Percentiles rank a stretch among this genome's conserved stretches.
These are phyloP conservation scores for Fringilla coelebs DNA, from an alignment of 2,797 vertebrate genomes.

Conservation along the genomic window DNA sequence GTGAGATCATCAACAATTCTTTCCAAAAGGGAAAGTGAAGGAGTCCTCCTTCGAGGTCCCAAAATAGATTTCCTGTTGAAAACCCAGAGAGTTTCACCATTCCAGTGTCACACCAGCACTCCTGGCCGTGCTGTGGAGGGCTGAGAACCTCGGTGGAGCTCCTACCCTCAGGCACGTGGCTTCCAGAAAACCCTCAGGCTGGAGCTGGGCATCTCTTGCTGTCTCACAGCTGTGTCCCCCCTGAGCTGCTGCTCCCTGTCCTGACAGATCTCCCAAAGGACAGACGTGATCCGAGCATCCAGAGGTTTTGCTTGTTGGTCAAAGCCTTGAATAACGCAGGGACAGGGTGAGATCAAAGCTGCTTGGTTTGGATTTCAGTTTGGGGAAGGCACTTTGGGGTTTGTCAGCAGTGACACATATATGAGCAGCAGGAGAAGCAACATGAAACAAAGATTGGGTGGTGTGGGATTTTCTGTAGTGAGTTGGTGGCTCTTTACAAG, in stretches of 20 bases:
- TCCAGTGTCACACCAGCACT: not conserved
- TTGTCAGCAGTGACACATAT: not conserved
- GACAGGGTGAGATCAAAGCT: not conserved
- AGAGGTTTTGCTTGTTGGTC: not conserved
- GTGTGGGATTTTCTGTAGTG: not conserved
- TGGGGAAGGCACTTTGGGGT: not conserved
- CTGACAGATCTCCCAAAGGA: not conserved
- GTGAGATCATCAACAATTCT: constrained; percentile 44
- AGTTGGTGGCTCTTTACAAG: not conserved
- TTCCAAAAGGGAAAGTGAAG: constrained; percentile 52
- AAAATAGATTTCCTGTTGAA: constrained; percentile 67
- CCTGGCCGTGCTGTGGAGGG: not conserved
- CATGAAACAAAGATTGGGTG: not conserved
- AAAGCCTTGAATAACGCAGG: not conserved
- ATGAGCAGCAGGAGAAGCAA: not conserved
- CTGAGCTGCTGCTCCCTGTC: not conserved
- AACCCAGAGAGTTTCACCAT: constrained; percentile 7
- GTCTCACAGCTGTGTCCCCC: not conserved
- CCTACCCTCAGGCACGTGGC: not conserved
- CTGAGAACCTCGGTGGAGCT: not conserved
- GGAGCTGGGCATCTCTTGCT: not conserved
- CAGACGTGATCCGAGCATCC: not conserved
- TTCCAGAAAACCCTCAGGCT: not conserved
- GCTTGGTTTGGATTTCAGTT: not conserved
- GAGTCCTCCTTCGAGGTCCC: constrained; percentile 24